Evolutionary conservation across 1,140 invertebrate species (phyloP).

Genomic region (Lepidostoma basale): DNA sequence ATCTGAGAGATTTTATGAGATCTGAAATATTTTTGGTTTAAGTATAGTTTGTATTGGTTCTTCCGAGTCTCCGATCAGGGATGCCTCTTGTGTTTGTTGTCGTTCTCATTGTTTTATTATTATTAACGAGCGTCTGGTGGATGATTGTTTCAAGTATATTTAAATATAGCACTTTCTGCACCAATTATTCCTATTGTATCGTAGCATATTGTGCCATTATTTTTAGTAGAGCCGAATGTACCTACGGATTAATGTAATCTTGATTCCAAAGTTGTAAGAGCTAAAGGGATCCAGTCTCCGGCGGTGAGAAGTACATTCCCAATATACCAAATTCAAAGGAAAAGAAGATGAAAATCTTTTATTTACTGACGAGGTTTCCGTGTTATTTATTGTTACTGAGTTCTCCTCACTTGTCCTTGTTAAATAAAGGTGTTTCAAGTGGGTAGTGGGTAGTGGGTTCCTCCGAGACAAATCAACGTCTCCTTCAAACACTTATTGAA

Average conservation of each 20-base stretch:
- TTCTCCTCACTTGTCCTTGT: no score
- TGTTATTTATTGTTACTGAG: no score
- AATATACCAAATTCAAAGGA: slow-evolving; percentile 24
- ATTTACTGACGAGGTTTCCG: no score
- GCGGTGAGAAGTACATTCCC: slow-evolving; percentile 14
- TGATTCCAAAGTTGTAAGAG: slow-evolving; percentile 20
- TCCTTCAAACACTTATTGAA: background rate
- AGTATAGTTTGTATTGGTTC: no score
- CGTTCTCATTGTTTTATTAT: background rate
- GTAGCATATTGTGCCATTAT: slow-evolving; percentile 30
- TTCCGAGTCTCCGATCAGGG: no score
- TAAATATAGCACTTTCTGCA: slow-evolving; percentile 26
- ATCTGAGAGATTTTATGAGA: no score
- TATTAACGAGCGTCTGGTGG: slow-evolving; percentile 24
- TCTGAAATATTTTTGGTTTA: no score
- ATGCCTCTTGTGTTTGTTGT: slow-evolving; percentile 2
- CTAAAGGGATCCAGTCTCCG: slow-evolving; percentile 2
- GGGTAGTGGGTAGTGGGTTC: background rate
- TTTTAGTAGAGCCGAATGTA: slow-evolving; percentile 34
- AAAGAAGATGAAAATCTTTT: no score
- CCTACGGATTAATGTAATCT: slow-evolving; percentile 15
- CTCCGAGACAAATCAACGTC: background rate
- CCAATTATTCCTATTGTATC: slow-evolving; percentile 29
- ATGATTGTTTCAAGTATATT: slow-evolving; percentile 25
- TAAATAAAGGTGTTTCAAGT: no score